Conservation (phyloP, 2,797 vertebrate species). For the Notamacropus eugenii region DNA sequence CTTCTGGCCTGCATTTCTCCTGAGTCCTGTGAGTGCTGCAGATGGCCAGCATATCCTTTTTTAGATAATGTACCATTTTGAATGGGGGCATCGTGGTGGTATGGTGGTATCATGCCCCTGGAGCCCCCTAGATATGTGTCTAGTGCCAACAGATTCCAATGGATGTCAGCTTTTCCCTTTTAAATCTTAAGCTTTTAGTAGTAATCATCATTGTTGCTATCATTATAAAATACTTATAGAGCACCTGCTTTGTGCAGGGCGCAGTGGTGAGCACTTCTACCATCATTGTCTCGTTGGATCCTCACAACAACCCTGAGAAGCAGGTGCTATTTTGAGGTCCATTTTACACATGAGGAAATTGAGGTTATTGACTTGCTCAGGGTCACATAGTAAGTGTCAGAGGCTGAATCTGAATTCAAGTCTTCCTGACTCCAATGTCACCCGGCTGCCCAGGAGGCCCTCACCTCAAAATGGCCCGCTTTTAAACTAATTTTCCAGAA, state of each 20-base stretch:
- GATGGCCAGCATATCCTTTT: not conserved
- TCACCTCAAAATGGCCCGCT: not conserved
- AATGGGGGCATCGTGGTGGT: not conserved
- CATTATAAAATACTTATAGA: not conserved
- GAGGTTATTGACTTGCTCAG: not conserved
- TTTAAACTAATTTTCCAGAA: not conserved
- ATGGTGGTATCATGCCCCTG: not conserved
- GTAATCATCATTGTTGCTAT: not conserved
- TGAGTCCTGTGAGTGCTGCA: not conserved
- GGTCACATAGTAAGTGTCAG: not conserved
- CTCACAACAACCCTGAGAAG: not conserved
- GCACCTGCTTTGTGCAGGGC: not conserved
- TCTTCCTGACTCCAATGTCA: not conserved
- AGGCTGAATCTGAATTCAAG: not conserved
- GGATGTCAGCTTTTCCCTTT: not conserved
- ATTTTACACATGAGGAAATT: not conserved
- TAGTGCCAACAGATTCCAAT: not conserved
- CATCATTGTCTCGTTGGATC: not conserved
- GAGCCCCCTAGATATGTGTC: not conserved
- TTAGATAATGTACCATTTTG: not conserved
- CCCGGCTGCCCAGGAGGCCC: not conserved
- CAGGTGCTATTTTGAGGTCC: not conserved
- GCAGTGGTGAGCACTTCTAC: not conserved
- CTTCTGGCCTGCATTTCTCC: not conserved
- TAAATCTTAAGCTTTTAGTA: not conserved